Base-by-base conservation (phyloP, 2,888 invertebrate genomes). In the Antheraea yamamai region DNA sequence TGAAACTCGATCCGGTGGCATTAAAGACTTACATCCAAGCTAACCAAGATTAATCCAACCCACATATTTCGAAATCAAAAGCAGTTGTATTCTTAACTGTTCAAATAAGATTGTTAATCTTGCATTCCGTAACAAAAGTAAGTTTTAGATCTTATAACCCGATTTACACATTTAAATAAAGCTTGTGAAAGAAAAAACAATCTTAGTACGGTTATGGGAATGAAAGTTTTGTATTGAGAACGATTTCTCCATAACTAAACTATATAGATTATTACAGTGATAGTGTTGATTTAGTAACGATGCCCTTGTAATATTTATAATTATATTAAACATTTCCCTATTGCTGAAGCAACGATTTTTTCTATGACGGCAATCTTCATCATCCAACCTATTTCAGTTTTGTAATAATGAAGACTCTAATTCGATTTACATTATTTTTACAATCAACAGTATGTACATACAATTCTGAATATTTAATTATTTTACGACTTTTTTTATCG, bases 51-150 rank as follows among this genome's bases (percentile, higher is more conserved):
- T 76, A 75, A 79, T 80, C 82, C 80, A 83, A 84, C 83, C 82
- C 81, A 80, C 81, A 82, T 86, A 79, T 75, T 79, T 81, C 75
- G 76, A 76, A 81, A 81, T 79, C 79, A 77, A 82, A 85, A 81
- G 77, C 81, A 82, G 83, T 83, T 83, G 81, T 80, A 79, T 80
- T 78, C 81, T 84, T 79, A 81, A 84, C 79, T 80, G 79, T 82
- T 81, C 78, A 80, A 83, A 83, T 82, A 77, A 47, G 47, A 77
- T 66, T 76, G 78, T 84, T 78, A 84, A 81, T 78, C 79, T 77
- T 79, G 79, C 81, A 82, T 84, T 84, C 78, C 78, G 76, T 75
- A 80, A 81, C 78, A 76, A 75, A 75, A 76, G 35, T 68, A 55
- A 74, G 35, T 64, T 64, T 55, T n/a, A 74, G 74, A 39, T 55